Evolutionary conservation across 2,113 vertebrate genomes (phyloP), one percentile per base, ranked within the genome.

Genomic region (Prolemur simus): DNA sequence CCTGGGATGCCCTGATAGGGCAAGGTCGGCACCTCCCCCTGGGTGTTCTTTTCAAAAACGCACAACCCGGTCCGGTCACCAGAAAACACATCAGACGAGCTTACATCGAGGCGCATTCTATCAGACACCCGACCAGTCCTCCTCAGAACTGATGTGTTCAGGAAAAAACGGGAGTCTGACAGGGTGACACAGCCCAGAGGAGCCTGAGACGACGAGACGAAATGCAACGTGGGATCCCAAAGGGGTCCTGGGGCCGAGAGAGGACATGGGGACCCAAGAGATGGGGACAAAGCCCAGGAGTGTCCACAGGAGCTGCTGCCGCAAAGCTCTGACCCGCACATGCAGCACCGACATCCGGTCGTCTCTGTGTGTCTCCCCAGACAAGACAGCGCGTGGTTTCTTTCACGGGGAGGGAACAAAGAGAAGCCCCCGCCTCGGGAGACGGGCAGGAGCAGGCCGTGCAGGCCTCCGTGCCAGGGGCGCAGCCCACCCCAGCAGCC

Each of bases 251-350:
- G 52, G n/a, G n/a, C n/a, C 42, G 91, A 25, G 63, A 2, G 18
- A 39, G 45, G 27, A 10, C 5, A 1, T 8, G 42, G 3, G 14
- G 4, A 29, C 1, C 2, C 8, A 0, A 29, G 73, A 45, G 27
- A 17, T 20, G 2, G 42, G 42, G 47, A 42, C 10, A 2, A 29
- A 45, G 25, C 14, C 68, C 21, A 10, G 9, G n/a, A 3, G 54
- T 56, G 37, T 17, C 64, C 32, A 66, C 7, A 0, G 64, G 14
- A 34, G 32, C 64, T 66, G 64, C 34, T 5, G 1, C 37, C 2
- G 8, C 3, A 9, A 27, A 27, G 25, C 21, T 60, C 58, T 27
- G 25, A 60, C 58, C 5, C 1, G 54, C 54, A 56, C 0, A 2
- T 56, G 54, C 54, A 21, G 54, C 54, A 2, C 20, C 20, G 20